A percentile compares a stretch with the other conserved stretches of the same genome.
phyloP scores from a whole-genome alignment of 2,113 vertebrate species.

The Mugil cephalus region DNA sequence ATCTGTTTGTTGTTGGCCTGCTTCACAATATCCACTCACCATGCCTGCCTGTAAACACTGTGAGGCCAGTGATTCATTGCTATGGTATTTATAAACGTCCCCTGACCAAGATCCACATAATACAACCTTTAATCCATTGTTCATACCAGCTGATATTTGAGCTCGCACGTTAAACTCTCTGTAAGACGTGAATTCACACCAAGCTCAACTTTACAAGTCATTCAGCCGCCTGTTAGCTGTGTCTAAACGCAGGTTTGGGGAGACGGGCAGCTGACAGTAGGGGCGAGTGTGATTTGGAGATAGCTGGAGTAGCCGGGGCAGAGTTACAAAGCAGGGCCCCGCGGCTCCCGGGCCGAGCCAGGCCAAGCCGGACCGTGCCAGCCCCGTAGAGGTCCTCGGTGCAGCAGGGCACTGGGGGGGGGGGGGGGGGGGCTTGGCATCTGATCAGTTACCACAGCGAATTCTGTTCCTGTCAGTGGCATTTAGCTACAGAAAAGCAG shows the following conservation, averaged over 20 bases:
- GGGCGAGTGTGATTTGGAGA: conserved; percentile 59
- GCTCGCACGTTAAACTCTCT: conserved; percentile 7
- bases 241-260: conserved; percentile 12
- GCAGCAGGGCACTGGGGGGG: conserved; percentile 60
- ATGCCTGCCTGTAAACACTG: conserved; percentile 45
- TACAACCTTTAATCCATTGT: conserved; percentile 28
- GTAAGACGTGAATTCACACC: conserved; percentile 11
- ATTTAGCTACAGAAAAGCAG: conserved; percentile 67
- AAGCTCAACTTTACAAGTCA: conserved; percentile 13
- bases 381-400: conserved; percentile 60
- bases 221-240: conserved; percentile 2
- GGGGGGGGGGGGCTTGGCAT: conserved; percentile 71
- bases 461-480: conserved; percentile 75
- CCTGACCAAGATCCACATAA: conserved; percentile 41
- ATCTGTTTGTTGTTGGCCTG: conserved; percentile 45
- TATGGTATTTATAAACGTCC: conserved; percentile 37
- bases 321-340: conserved; percentile 59
- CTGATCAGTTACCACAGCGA: conserved; percentile 76
- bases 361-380: conserved; percentile 61
- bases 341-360: conserved; percentile 46
- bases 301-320: conserved; percentile 57
- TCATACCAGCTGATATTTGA: conserved; percentile 29
- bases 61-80: conserved; percentile 39
- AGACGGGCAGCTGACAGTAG: conserved; percentile 38
- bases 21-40: conserved; percentile 47